phyloP scores from a whole-genome alignment of 2,797 vertebrate genomes.

The Premnoplex brunnescens region DNA sequence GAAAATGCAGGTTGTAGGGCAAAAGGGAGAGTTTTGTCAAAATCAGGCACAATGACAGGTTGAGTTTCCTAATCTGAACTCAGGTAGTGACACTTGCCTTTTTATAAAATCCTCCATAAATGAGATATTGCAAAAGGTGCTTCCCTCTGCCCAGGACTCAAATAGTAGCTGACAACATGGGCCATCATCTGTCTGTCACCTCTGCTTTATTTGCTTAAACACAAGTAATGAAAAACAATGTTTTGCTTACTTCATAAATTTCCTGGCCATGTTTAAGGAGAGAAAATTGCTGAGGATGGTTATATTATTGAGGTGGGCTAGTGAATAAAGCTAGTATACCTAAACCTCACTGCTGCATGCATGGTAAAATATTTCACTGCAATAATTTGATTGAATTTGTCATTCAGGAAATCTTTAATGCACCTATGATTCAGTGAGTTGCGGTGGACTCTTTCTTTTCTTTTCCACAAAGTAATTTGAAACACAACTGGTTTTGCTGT shows the following conservation, averaged over 20 bases:
- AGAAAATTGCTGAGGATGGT: not conserved
- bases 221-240: not conserved
- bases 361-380: not conserved
- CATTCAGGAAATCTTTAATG: not conserved
- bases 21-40: constrained; percentile 4
- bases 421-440: not conserved
- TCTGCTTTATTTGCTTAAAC: not conserved
- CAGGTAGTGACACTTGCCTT: not conserved
- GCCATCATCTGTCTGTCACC: not conserved
- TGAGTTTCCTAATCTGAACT: not conserved
- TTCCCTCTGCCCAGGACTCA: not conserved
- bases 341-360: not conserved
- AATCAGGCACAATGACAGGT: not conserved
- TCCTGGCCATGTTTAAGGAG: not conserved
- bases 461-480: not conserved
- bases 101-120: not conserved
- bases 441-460: not conserved
- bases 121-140: not conserved
- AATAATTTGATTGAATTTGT: not conserved
- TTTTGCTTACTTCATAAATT: not conserved
- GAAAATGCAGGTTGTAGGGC: constrained; percentile 10
- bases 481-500: not conserved
- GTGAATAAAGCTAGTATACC: not conserved
- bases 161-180: not conserved
- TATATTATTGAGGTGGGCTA: not conserved